These are phyloP conservation scores for Psilopsiagon aymara DNA, from an alignment of 2,113 vertebrate species.

Conservation along the genomic window DNA sequence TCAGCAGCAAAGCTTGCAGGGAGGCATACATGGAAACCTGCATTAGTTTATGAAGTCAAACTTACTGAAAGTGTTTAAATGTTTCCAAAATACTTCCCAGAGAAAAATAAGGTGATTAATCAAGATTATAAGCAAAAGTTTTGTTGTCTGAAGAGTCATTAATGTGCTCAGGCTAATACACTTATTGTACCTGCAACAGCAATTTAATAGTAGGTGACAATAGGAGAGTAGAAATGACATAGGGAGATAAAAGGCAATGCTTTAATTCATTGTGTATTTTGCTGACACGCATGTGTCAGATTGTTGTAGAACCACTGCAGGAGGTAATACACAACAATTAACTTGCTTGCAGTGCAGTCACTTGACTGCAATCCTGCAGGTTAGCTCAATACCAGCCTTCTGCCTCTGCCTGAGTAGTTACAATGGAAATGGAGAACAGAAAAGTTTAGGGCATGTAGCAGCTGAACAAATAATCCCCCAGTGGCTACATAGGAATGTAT, in stretches of 20 bases:
- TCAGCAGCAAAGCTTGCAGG: not conserved
- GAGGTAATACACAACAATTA: not conserved
- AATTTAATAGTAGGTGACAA: not conserved
- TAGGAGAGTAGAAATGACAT: no score
- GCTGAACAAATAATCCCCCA: not conserved
- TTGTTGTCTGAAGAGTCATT: not conserved
- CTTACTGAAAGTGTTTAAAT: not conserved
- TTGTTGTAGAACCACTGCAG: not conserved
- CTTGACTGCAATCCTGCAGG: no score
- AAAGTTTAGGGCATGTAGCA: not conserved
- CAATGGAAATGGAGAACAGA: not conserved
- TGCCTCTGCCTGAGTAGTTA: accelerated
- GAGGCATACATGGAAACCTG: not conserved
- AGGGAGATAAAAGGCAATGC: not conserved
- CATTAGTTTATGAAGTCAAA: not conserved
- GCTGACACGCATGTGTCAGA: not conserved
- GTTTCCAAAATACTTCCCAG: not conserved
- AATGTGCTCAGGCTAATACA: not conserved
- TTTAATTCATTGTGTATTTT: not conserved
- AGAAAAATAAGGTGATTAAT: not conserved
- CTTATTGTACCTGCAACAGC: not conserved
- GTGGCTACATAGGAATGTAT: not conserved
- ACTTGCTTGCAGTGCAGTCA: no score
- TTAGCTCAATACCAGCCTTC: not conserved
- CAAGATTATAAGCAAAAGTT: not conserved